Evolutionary conservation across 2,888 invertebrate species (phyloP), one percentile per base, ranked within the genome.

Genomic region (Sthenelais limicola): DNA sequence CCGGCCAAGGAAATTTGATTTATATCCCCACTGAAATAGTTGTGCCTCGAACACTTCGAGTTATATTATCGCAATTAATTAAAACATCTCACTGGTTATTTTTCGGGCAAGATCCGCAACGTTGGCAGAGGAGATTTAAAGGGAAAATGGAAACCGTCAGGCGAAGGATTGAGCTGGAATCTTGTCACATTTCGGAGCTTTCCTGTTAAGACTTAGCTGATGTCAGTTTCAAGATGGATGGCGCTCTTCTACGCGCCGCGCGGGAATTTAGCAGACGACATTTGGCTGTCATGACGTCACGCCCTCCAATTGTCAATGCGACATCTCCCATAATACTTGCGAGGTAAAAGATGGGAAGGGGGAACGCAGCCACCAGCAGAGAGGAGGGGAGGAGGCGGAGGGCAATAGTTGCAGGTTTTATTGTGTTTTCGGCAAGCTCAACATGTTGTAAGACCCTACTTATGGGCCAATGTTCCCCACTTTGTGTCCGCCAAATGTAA

Each of bases 121-220:
- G 4, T 32, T 7, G 32, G 21, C 1, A 21, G 21, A 2, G 56
- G 62, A 43, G 62, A 21, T 62, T 62, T 62, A 28, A 35, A 38
- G 62, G 26, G 62, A 62, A 62, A 62, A 62, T 62, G 62, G 62
- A 43, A 62, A 38, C 24, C 43, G 62, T 62, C 62, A 62, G 62
- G 18, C 38, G 38, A 35, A 24, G 62, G 35, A 35, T 35, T 38
- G 62, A 9, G 12, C n/a, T 26, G 24, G 38, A 62, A 62, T 62
- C 62, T n/a, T 62, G 62, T 26, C 38, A 62, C 62, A 62, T 62
- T 62, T 62, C 62, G 62, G 62, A 24, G 62, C 62, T 43, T 62
- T 62, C 62, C 62, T 62, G 62, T 62, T 35, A 62, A 62, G 62
- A 35, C 43, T 62, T 62, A 43, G 38, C 62, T 62, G 38, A 26